Percentiles rank a stretch among this genome's conserved stretches.
Evolutionary conservation across 2,113 vertebrate genomes (phyloP).

Genomic region (Gadus macrocephalus): DNA sequence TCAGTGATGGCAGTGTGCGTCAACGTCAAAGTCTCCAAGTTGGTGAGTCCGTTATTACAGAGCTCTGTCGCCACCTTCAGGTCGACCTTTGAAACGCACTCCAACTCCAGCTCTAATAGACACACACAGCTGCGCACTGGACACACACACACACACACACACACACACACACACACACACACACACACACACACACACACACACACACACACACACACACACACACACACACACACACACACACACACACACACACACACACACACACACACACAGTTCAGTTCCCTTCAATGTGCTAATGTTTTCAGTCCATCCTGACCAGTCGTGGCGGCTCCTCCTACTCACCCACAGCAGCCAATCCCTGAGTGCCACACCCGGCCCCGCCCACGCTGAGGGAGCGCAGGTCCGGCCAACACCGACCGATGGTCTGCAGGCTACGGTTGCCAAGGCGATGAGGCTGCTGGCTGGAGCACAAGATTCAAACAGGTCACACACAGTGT

Average conservation of each 20-base stretch:
- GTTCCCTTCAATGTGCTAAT: neutral
- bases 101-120: constrained; percentile 85
- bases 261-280: neutral
- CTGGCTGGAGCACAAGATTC: constrained; percentile 68
- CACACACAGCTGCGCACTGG: constrained; percentile 84
- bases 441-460: constrained; percentile 89
- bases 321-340: constrained; percentile 9
- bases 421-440: constrained; percentile 93
- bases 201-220: neutral
- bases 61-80: constrained; percentile 84
- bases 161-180: constrained; percentile 7
- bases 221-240: too few species aligned
- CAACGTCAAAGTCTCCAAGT: constrained; percentile 83
- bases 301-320: neutral
- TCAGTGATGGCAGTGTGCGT: constrained; percentile 85
- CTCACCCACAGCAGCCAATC: constrained; percentile 84
- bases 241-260: too few species aligned
- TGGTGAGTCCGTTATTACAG: constrained; percentile 81
- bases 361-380: constrained; percentile 84
- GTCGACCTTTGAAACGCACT: constrained; percentile 84
- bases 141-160: constrained; percentile 19
- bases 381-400: constrained; percentile 83
- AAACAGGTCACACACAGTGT: neutral
- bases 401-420: constrained; percentile 91
- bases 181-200: constrained; percentile 1